phyloP scores from a whole-genome alignment of 2,797 vertebrate genomes.

The Danio aesculapii region DNA sequence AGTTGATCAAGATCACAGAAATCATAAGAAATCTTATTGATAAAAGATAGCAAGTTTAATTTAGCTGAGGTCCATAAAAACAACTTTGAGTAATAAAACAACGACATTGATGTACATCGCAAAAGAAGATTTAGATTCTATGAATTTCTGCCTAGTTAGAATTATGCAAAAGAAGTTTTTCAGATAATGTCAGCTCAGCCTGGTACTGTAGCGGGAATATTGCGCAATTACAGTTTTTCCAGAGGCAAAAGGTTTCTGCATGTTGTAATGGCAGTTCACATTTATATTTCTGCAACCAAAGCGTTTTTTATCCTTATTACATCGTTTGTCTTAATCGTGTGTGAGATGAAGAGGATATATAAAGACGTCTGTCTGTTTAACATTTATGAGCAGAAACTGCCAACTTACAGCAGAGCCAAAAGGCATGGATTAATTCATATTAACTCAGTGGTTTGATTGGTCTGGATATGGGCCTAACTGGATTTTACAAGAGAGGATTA shows the following conservation, averaged over 20 bases:
- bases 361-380: slow-evolving; percentile 47
- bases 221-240: neutral
- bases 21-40: no score
- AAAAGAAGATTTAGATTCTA: neutral
- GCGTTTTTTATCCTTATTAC: neutral
- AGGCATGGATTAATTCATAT: slow-evolving; percentile 54
- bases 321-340: slow-evolving; percentile 6
- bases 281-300: slow-evolving; percentile 19
- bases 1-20: neutral
- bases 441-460: slow-evolving; percentile 47
- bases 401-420: slow-evolving; percentile 36
- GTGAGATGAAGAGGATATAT: slow-evolving; percentile 21
- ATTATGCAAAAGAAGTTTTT: neutral
- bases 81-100: neutral
- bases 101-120: neutral
- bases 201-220: neutral
- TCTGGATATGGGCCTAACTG: slow-evolving; percentile 26
- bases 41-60: neutral
- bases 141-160: neutral
- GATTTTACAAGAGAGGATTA: slow-evolving; percentile 34
- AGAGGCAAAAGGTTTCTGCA: neutral
- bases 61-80: neutral
- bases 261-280: neutral
- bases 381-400: slow-evolving; percentile 54
- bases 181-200: neutral